phyloP scores from a whole-genome alignment of 2,888 invertebrate genomes.

The Plagodis dolabraria region DNA sequence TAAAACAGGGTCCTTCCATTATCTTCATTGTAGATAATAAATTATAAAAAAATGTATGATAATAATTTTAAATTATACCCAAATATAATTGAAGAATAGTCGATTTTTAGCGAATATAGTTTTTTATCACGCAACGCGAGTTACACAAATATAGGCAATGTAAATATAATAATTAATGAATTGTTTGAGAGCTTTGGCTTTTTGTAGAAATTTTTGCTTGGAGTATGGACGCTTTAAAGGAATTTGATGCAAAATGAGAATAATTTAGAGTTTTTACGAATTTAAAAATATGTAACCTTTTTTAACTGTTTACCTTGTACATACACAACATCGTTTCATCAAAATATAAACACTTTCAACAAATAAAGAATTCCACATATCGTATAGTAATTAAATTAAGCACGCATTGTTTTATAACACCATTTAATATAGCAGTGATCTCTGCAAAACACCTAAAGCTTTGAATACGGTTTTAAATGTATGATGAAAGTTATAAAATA shows the following conservation, averaged over 20 bases:
- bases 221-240: slow-evolving; percentile 28
- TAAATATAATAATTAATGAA: slow-evolving; percentile 39
- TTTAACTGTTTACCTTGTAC: not conserved
- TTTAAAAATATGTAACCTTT: slow-evolving; percentile 1
- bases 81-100: slow-evolving; percentile 71
- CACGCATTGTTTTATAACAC: slow-evolving; percentile 5
- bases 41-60: slow-evolving; percentile 38
- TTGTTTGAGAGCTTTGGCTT: slow-evolving; percentile 37
- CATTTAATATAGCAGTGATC: not conserved
- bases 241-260: slow-evolving; percentile 23
- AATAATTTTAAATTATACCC: slow-evolving; percentile 62
- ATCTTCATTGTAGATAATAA: slow-evolving; percentile 64
- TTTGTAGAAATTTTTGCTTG: slow-evolving; percentile 38
- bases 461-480: too few relatives aligned
- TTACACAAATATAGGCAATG: slow-evolving; percentile 35
- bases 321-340: not conserved
- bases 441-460: not conserved
- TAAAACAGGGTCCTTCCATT: slow-evolving; percentile 77
- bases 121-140: slow-evolving; percentile 54
- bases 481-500: too few relatives aligned
- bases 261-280: slow-evolving; percentile 19
- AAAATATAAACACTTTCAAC: not conserved
- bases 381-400: slow-evolving; percentile 1
- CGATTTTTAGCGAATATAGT: slow-evolving; percentile 50
- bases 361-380: slow-evolving; percentile 6